Conservation (phyloP, 2,888 invertebrate species). For the Diadromus collaris region DNA sequence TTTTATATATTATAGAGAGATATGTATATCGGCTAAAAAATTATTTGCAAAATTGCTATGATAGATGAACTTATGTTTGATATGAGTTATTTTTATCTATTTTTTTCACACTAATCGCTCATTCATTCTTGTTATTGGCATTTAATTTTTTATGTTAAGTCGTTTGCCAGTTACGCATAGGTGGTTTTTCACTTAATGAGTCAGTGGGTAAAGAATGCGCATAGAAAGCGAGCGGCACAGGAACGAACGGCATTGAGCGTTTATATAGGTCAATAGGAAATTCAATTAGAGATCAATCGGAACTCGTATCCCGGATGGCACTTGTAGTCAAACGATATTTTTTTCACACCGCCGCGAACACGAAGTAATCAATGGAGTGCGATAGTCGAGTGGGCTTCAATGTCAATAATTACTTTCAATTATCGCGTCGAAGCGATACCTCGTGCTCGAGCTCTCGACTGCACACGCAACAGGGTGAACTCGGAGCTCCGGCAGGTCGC, state of each 20-base stretch:
- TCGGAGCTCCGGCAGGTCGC: not conserved
- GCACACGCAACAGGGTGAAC: not conserved
- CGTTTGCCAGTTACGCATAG: not conserved
- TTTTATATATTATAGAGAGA: too few species aligned
- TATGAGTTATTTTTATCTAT: not conserved
- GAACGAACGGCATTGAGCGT: not conserved
- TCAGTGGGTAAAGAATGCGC: not conserved
- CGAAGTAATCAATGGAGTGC: not conserved
- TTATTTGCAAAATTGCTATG: not conserved
- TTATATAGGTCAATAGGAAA: constrained; percentile 15
- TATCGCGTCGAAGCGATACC: not conserved
- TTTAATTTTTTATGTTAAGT: not conserved
- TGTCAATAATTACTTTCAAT: constrained; percentile 24
- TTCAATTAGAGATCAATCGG: constrained; percentile 16
- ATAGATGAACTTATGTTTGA: not conserved
- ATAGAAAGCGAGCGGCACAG: not conserved
- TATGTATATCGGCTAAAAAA: too few species aligned
- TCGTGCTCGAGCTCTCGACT: not conserved
- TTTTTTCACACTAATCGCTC: not conserved
- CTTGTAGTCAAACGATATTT: not conserved
- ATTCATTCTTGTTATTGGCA: not conserved
- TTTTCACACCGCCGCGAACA: not conserved
- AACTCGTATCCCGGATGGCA: not conserved
- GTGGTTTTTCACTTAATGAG: not conserved
- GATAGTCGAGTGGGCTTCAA: not conserved